These are phyloP conservation scores for Eubasilissa regina DNA, from an alignment of 1,140 invertebrate species.

Conservation along the genomic window DNA sequence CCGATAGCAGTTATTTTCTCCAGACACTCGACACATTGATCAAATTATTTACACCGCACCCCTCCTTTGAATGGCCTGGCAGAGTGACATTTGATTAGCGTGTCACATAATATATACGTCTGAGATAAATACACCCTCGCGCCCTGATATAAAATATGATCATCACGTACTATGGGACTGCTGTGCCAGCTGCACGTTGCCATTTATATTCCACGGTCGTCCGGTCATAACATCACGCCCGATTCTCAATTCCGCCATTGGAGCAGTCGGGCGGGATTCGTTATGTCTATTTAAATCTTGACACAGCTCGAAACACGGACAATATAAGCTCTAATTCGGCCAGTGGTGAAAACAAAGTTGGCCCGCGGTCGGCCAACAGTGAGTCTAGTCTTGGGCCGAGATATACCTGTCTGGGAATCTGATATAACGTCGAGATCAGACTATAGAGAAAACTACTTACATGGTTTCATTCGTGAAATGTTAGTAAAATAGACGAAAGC, in stretches of 20 bases:
- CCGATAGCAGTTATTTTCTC: not conserved
- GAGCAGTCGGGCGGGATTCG: constrained; percentile 51
- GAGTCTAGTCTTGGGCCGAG: not conserved
- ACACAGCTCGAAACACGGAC: constrained; percentile 26
- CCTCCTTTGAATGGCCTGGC: no score
- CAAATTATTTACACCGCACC: no score
- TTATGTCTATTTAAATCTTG: constrained; percentile 59
- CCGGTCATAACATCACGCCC: constrained; percentile 57
- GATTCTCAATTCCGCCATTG: constrained; percentile 58
- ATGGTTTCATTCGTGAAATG: no score
- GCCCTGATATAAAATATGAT: constrained; percentile 51
- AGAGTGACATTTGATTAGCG: constrained; percentile 29
- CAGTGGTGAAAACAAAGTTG: not conserved
- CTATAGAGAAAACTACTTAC: no score
- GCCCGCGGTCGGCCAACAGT: not conserved
- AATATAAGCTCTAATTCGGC: constrained; percentile 7
- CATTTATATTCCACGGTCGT: constrained; percentile 57
- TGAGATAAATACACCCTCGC: not conserved
- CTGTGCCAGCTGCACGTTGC: constrained; percentile 16
- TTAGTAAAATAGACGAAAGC: no score
- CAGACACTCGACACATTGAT: not conserved
- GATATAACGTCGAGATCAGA: no score
- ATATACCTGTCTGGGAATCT: no score
- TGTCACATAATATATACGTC: constrained; percentile 14
- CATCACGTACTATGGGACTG: constrained; percentile 49